Evolutionary conservation across 1,140 invertebrate genomes (phyloP).

Genomic region (Ylistrum balloti): DNA sequence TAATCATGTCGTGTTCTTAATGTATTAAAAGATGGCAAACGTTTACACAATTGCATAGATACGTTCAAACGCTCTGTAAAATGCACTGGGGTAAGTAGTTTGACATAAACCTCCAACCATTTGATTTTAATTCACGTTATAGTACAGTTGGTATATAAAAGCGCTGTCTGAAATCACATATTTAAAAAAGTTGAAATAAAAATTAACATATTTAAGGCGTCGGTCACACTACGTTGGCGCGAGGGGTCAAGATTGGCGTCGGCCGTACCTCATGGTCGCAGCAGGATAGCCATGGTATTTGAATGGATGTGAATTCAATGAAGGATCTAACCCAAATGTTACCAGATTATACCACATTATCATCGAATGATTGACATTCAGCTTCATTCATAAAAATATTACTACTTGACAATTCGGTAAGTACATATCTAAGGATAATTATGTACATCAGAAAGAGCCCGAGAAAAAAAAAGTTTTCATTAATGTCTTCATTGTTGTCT

Average conservation of each 20-base stretch:
- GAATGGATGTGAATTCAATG: background rate
- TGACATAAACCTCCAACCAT: background rate
- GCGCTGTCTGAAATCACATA: background rate
- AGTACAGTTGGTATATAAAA: background rate
- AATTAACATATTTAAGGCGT: conserved; percentile 22
- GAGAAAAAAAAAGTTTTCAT: too few species aligned
- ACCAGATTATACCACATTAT: background rate
- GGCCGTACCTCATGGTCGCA: background rate
- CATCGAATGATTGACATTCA: background rate
- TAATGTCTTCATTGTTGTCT: too few species aligned
- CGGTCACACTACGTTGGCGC: background rate
- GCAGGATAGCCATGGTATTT: background rate
- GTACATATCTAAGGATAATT: too few species aligned
- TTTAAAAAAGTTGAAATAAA: conserved; percentile 3
- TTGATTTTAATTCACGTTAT: background rate
- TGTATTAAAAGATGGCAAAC: too few species aligned
- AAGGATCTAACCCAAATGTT: background rate
- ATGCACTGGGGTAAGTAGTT: background rate
- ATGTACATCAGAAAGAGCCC: too few species aligned
- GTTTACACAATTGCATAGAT: too few species aligned
- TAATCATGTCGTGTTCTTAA: too few species aligned
- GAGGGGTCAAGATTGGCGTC: background rate
- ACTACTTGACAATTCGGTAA: background rate
- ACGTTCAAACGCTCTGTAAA: too few species aligned
- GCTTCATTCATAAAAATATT: background rate